Conservation (phyloP, 2,888 invertebrate genomes). For the Steinernema hermaphroditum region DNA sequence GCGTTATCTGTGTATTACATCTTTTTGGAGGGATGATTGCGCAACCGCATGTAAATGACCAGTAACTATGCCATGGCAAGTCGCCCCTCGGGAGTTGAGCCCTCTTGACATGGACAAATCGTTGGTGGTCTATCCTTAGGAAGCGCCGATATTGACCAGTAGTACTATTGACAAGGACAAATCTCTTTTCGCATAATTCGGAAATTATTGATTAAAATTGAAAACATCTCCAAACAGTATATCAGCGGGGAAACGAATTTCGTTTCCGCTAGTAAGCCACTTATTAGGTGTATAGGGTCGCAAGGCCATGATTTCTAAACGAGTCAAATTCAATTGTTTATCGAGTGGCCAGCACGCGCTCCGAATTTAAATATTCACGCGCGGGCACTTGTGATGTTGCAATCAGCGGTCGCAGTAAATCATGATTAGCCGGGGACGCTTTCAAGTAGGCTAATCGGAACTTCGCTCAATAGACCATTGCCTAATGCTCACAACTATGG, state of each 20-base stretch:
- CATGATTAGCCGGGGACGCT: conserved; percentile 29
- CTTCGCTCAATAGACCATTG: conserved; percentile 28
- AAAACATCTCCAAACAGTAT: neutral
- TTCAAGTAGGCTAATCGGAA: conserved; percentile 31
- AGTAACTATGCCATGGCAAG: conserved; percentile 30
- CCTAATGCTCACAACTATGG: conserved; percentile 29
- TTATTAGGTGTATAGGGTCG: conserved; percentile 20
- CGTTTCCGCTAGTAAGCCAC: neutral
- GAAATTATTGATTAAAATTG: neutral
- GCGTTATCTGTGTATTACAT: conserved; percentile 28
- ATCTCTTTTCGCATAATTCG: neutral
- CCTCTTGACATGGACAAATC: conserved; percentile 30
- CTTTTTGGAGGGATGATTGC: conserved; percentile 29
- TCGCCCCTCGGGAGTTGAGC: conserved; percentile 24
- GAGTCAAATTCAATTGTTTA: conserved; percentile 27
- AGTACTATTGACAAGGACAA: neutral
- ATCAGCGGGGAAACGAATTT: neutral
- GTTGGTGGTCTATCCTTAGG: conserved; percentile 3
- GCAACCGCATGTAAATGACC: conserved; percentile 31
- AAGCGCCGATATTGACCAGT: neutral
- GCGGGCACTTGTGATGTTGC: conserved; percentile 28
- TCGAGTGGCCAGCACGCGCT: conserved; percentile 15
- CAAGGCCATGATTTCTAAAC: conserved; percentile 17
- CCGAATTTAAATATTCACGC: conserved; percentile 27
- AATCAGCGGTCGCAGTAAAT: conserved; percentile 31